Conservation (phyloP, 2,888 invertebrate genomes). For the Limenitis camilla region DNA sequence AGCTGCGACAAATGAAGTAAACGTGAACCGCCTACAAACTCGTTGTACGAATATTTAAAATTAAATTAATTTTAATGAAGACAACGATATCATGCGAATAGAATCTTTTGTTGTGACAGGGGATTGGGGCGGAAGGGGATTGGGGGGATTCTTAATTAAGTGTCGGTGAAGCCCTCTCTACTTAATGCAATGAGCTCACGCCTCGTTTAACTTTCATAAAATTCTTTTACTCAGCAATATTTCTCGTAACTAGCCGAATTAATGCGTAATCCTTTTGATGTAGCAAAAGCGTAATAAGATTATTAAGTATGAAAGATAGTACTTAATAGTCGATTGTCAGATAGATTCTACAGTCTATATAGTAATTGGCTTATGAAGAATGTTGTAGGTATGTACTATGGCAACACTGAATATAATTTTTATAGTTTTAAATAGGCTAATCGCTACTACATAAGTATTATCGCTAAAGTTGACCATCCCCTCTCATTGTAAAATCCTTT, state of each 20-base stretch:
- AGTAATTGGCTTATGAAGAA: too few relatives aligned
- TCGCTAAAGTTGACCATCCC: too few relatives aligned
- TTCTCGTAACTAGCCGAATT: slow-evolving; percentile 54
- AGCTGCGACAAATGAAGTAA: slow-evolving; percentile 39
- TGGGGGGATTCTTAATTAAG: slow-evolving; percentile 72
- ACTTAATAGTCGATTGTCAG: too few relatives aligned
- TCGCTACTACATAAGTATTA: too few relatives aligned
- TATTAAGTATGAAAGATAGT: too few relatives aligned
- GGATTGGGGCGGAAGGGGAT: slow-evolving; percentile 36
- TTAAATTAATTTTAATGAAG: slow-evolving; percentile 63
- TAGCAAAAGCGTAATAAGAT: too few relatives aligned
- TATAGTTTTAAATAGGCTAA: too few relatives aligned
- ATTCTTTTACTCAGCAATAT: slow-evolving; percentile 69
- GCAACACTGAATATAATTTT: too few relatives aligned
- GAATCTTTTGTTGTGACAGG: slow-evolving; percentile 68
- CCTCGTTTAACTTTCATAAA: slow-evolving; percentile 72
- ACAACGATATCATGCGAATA: slow-evolving; percentile 44
- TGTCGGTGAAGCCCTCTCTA: slow-evolving; percentile 65
- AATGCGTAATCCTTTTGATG: slow-evolving; percentile 26
- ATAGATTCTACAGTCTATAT: too few relatives aligned
- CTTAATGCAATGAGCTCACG: slow-evolving; percentile 71
- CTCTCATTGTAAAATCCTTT: too few relatives aligned
- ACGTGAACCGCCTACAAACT: slow-evolving; percentile 38
- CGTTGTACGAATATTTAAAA: slow-evolving; percentile 46
- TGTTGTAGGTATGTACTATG: too few relatives aligned